phyloP scores from a whole-genome alignment of 2,797 vertebrate species.

The Podarcis lilfordi region DNA sequence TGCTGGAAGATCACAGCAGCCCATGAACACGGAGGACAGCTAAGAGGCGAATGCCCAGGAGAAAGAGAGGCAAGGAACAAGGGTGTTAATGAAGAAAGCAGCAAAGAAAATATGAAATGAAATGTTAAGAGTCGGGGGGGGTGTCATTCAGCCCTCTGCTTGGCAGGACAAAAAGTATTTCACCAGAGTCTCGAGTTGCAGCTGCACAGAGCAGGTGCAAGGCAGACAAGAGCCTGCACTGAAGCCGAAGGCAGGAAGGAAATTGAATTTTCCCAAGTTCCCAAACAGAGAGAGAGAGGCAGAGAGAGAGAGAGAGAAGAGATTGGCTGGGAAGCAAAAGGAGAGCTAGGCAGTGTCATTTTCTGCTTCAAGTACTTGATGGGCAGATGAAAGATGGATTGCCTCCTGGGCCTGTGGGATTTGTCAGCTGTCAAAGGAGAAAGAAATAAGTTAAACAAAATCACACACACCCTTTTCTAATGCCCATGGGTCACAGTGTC shows the following conservation, averaged over 20 bases:
- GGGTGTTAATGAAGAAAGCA: slow-evolving; percentile 75
- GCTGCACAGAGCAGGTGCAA: slow-evolving; percentile 81
- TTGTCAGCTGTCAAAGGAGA: slow-evolving; percentile 74
- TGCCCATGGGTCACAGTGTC: slow-evolving; percentile 56
- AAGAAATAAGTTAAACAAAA: slow-evolving; percentile 75
- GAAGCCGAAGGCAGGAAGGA: slow-evolving; percentile 80
- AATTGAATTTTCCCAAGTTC: slow-evolving; percentile 80
- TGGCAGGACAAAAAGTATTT: slow-evolving; percentile 77
- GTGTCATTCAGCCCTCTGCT: slow-evolving; percentile 74
- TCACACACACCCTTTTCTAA: slow-evolving; percentile 61
- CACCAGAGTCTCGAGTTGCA: slow-evolving; percentile 75
- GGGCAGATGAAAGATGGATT: slow-evolving; percentile 73
- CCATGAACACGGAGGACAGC: background rate
- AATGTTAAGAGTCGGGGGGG: slow-evolving; percentile 47
- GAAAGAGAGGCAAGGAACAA: slow-evolving; percentile 64
- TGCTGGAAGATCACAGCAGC: background rate
- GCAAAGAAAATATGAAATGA: slow-evolving; percentile 67
- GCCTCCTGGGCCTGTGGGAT: slow-evolving; percentile 71
- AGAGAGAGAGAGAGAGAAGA: slow-evolving; percentile 41
- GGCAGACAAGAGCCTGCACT: slow-evolving; percentile 72
- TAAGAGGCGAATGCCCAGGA: slow-evolving; percentile 49
- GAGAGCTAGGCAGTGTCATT: slow-evolving; percentile 60
- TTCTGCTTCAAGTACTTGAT: slow-evolving; percentile 72
- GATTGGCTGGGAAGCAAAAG: background rate
- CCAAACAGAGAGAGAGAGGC: slow-evolving; percentile 56